Evolutionary conservation across 2,113 vertebrate genomes (phyloP), one percentile per base, ranked within the genome.

Genomic region (Megaceryle maxima): DNA sequence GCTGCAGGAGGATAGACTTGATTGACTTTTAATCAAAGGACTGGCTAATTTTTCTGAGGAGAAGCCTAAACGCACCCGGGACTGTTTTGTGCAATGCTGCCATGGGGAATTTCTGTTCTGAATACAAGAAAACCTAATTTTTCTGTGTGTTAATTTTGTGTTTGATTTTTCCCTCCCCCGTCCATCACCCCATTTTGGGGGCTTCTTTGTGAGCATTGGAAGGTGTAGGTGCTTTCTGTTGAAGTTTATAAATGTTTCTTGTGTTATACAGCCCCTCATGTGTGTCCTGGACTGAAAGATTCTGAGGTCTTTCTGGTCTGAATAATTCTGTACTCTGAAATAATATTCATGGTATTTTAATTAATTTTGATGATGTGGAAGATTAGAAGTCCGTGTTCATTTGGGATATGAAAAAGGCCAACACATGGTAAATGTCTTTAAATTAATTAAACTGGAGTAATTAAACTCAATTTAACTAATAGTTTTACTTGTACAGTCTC

Each of bases 171-270:
- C 3, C 12, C 16, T 68, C 72, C 4, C 11, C 11, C 59, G 17
- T 43, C 37, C 4, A 4, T 81, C 39, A 11, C 14, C 4, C 4
- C 1, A 0, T 57, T 59, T 79, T 15, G 2, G 44, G 21, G 16
- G 20, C 26, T 68, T 37, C 31, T 28, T 50, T 16, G 9, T 28
- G 31, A 75, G 67, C 21, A 2, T 1, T 48, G 44, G 43, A 50
- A 59, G 21, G 13, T 10, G 6, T 14, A 62, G 59, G 15, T 39
- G 20, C 43, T 69, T 68, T 77, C 50, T 81, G 11, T 43, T 33
- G 6, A 4, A 1, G 2, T 48, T 50, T 86, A 29, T 9, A 31
- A 28, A 62, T 6, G 5, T 59, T 76, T 64, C 43, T 80, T 43
- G 10, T 37, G 13, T 83, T 37, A 2, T 24, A 3, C 13, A 83